phyloP scores from a whole-genome alignment of 2,113 vertebrate genomes.

The Pseudopipra pipra region DNA sequence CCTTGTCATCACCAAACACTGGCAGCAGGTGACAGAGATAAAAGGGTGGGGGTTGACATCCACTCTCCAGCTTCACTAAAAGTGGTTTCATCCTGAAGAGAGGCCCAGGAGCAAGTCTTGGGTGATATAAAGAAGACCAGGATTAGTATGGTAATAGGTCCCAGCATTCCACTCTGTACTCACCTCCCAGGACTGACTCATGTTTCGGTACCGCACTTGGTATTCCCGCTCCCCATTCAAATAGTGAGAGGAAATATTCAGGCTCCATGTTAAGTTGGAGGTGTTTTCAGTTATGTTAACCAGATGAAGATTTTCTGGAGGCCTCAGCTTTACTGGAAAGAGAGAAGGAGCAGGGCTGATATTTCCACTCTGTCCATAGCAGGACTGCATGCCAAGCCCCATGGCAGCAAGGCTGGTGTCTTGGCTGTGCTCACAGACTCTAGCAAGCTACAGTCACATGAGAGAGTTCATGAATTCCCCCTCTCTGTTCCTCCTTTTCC shows the following conservation, averaged over 20 bases:
- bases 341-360: not conserved
- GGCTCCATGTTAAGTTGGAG: slow-evolving; percentile 71
- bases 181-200: slow-evolving; percentile 58
- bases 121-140: not conserved
- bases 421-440: not conserved
- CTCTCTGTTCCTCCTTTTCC: not conserved
- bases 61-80: not conserved
- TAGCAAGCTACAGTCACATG: not conserved
- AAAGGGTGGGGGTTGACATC: not conserved
- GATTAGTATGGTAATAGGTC: rapidly evolving
- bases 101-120: not conserved
- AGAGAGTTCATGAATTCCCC: not conserved
- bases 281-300: not conserved
- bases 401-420: not conserved
- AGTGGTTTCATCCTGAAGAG: not conserved
- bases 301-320: slow-evolving; percentile 58
- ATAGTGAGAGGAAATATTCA: slow-evolving; percentile 70
- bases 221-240: slow-evolving; percentile 25
- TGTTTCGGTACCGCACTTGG: slow-evolving; percentile 27
- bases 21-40: not conserved
- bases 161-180: not conserved
- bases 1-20: not conserved
- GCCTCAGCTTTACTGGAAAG: slow-evolving; percentile 67
- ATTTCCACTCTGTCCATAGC: not conserved
- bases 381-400: not conserved